Evolutionary conservation across 1,140 invertebrate genomes (phyloP), one percentile per base, ranked within the genome.

Genomic region (Philopotamus ludificatus): DNA sequence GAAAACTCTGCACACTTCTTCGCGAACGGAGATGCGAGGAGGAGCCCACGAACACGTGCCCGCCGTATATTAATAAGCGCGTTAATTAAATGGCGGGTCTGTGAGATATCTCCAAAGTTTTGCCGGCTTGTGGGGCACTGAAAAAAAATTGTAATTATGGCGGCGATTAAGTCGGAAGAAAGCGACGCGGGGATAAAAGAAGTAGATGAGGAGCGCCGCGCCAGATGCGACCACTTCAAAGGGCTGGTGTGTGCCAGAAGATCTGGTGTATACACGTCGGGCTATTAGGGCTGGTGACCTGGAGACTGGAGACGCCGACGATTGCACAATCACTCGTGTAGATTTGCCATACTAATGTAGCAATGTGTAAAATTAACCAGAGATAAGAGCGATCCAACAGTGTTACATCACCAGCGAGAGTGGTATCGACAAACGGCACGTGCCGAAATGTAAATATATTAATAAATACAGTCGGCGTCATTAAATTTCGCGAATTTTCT

Each of bases 141-240:
- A 68, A 68, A 42, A n/a, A 57, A 42, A 60, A 45, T 34, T 28
- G 49, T 50, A 41, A 60, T 60, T 50, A 60, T 60, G 25, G 65
- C 41, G 41, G 59, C 65, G 65, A 67, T 67, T 67, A 66, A 61
- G 55, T 4, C 12, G 55, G 42, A 54, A n/a, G 51, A 34, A 34
- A n/a, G 47, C 9, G 45, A 39, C n/a, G 62, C 45, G 66, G 34
- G n/a, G 59, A 21, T 21, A 50, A 50, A 50, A 50, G 51, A 28
- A 34, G 54, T 20, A 39, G 23, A 16, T 18, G 51, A 41, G 60
- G 55, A 58, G 41, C 26, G 28, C 66, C 66, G 60, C 58, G 58
- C 66, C 66, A 68, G 66, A 68, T 68, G 66, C 39, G 58, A 51
- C 60, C 66, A 60, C 66, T 64, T 68, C 66, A 68, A 68, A 68